Evolutionary conservation across 2,888 invertebrate genomes (phyloP), one percentile per base, ranked within the genome.

Genomic region (Metopia argyrocephala): DNA sequence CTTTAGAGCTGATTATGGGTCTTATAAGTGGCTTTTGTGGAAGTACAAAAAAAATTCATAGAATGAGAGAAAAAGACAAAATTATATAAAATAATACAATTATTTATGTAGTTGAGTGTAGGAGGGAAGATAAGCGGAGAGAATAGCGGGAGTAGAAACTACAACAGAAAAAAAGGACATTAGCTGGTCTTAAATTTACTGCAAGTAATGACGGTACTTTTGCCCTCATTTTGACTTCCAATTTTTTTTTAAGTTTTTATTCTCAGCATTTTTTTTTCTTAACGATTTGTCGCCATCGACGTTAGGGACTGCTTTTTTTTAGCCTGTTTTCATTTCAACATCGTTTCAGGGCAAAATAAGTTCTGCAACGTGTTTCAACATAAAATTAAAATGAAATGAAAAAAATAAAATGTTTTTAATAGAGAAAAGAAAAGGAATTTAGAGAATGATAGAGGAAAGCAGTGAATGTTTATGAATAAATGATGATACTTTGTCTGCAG

Each of bases 1-100:
- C 81, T 78, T 81, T 78, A 70, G 74, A 81, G 74, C 81, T 81
- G 78, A 81, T 81, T 81, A 81, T 66, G 74, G 81, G 38, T 81
- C 46, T 81, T 78, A 74, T 66, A 74, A 81, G 78, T 69, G 70
- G 78, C 61, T 68, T 76, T 50, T 50, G 76, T 52, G n/a, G 9
- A 62, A 68, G 61, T 46, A 62, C 56, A 81, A 38, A 18, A 46
- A 69, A 56, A 38, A 57, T 23, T 54, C 21, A 61, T 18, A 71
- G 25, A 2, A 18, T 50, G 31, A 21, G 56, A 65, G 15, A 31
- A 9, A 31, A 12, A 31, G 31, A 28, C 5, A 12, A 31, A 3
- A 31, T 12, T 31, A 12, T 7, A 31, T 12, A 31, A 31, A 20
- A 57, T 28, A 9, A 31, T 31, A 31, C 7, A 31, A 31, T 12